These are phyloP conservation scores for Drosophila novamexicana DNA, from an alignment of 1,140 invertebrate species.

Conservation along the genomic window DNA sequence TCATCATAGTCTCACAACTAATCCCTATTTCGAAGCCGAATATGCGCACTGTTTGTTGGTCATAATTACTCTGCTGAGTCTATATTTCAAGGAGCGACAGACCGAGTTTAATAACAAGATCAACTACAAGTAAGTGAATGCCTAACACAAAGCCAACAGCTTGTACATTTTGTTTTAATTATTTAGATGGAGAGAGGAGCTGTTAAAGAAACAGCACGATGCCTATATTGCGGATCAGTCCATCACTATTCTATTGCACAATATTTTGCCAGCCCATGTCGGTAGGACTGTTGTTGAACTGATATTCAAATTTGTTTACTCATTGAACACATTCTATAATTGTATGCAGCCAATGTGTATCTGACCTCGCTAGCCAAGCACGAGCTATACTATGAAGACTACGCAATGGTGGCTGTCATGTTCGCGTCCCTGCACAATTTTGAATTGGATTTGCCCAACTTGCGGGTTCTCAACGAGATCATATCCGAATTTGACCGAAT, in stretches of 20 bases:
- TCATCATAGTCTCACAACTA: conserved; percentile 87
- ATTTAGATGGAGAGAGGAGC: conserved; percentile 91
- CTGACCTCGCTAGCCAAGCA: conserved; percentile 88
- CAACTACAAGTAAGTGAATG: conserved; percentile 85
- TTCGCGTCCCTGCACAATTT: conserved; percentile 95
- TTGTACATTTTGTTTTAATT: no score
- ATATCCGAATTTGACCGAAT: conserved; percentile 94
- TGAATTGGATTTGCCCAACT: conserved; percentile 86
- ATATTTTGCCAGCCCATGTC: conserved; percentile 94
- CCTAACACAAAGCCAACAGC: no score
- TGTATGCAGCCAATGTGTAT: conserved; percentile 89
- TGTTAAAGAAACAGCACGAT: conserved; percentile 91
- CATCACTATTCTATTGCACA: conserved; percentile 92
- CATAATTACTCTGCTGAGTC: conserved; percentile 88
- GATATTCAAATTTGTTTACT: neutral
- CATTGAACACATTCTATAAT: conserved; percentile 40
- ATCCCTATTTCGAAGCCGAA: conserved; percentile 87
- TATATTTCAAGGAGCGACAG: conserved; percentile 93
- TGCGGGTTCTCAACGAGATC: conserved; percentile 93
- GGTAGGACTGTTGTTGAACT: conserved; percentile 85
- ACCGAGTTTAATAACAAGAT: conserved; percentile 94
- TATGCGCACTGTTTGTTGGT: conserved; percentile 89
- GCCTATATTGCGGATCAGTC: conserved; percentile 90
- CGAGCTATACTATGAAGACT: conserved; percentile 93
- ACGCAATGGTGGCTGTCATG: conserved; percentile 94